Conservation (phyloP, 2,113 vertebrate species). For the Eidolon helvum region DNA sequence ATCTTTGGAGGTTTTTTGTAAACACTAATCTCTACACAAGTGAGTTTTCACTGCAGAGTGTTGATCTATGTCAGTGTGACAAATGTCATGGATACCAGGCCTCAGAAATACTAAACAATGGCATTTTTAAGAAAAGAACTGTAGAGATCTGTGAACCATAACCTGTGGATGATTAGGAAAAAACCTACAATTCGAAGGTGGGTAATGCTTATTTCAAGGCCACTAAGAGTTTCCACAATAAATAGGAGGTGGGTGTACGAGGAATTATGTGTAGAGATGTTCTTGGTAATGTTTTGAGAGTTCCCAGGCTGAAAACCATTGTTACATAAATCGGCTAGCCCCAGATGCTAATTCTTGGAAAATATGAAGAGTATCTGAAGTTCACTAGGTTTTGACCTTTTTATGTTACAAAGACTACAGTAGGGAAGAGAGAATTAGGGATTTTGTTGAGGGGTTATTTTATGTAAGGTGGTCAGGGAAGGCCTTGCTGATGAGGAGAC, state of each 20-base stretch:
- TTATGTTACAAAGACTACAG: background rate
- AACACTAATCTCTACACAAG: background rate
- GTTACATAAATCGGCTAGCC: constrained; percentile 15
- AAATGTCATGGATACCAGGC: background rate
- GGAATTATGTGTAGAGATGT: background rate
- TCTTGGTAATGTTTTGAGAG: constrained; percentile 39
- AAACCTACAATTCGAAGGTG: background rate
- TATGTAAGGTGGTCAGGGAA: background rate
- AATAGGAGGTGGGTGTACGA: background rate
- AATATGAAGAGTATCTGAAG: background rate
- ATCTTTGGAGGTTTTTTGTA: background rate
- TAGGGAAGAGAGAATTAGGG: background rate
- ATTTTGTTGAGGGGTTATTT: background rate
- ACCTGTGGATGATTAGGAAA: background rate
- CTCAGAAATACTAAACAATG: constrained; percentile 22
- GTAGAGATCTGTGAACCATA: constrained; percentile 5
- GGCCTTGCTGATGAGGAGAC: background rate
- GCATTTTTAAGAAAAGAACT: constrained; percentile 49
- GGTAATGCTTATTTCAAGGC: constrained; percentile 2
- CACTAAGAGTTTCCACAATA: constrained; percentile 18
- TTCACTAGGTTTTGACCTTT: constrained; percentile 29
- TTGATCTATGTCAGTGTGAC: background rate
- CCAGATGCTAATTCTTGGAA: constrained; percentile 36
- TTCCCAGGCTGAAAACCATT: constrained; percentile 18
- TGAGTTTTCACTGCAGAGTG: background rate